Evolutionary conservation across 2,888 invertebrate species (phyloP).

Genomic region (Hirudinaria manillensis): DNA sequence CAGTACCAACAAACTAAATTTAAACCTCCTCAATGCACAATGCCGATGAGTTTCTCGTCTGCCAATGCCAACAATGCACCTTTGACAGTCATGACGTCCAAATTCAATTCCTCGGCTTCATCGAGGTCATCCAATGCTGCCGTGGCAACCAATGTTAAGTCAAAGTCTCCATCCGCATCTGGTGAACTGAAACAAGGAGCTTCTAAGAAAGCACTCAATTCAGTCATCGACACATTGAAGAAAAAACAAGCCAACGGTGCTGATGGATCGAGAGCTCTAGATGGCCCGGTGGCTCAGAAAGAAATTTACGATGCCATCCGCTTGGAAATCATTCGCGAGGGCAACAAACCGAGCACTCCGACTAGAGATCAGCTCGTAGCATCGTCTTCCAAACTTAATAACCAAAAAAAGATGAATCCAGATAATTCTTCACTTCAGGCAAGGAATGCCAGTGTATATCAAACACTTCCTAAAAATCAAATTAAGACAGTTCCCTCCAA

Average conservation of each 20-base stretch:
- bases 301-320: conserved; percentile 28
- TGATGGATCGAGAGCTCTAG: not conserved
- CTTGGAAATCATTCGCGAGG: conserved; percentile 28
- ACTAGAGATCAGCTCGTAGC: conserved; percentile 24
- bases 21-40: conserved; percentile 28
- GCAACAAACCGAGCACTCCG: conserved; percentile 29
- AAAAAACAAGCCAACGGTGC: conserved; percentile 21
- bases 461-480: conserved; percentile 6
- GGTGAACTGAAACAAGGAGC: not conserved
- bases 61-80: conserved; percentile 1
- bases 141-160: not conserved
- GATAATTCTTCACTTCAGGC: not conserved
- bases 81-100: not conserved
- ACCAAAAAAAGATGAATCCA: not conserved
- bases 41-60: conserved; percentile 1
- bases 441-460: not conserved
- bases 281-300: conserved; percentile 15
- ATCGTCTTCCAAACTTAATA: conserved; percentile 10
- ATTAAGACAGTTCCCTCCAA: conserved; percentile 6
- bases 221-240: conserved; percentile 28
- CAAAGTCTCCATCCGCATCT: not conserved
- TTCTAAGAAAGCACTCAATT: not conserved
- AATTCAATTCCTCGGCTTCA: not conserved
- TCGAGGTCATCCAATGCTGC: not conserved
- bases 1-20: conserved; percentile 20